Percentiles rank a stretch among this genome's conserved stretches.
These are phyloP conservation scores for Tetragnatha montana DNA, from an alignment of 2,888 invertebrate species.

Conservation along the genomic window DNA sequence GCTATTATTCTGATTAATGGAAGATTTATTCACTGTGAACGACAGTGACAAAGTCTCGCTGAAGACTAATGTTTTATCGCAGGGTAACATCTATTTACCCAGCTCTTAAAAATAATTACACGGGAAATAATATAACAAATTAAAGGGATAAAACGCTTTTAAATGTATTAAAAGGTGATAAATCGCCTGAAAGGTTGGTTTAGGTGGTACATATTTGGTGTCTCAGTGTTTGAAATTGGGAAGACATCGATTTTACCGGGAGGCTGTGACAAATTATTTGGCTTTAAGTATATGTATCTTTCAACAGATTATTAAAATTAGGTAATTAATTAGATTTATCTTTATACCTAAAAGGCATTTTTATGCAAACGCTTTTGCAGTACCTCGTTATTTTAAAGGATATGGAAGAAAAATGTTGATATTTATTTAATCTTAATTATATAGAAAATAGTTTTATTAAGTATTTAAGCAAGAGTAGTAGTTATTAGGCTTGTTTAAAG, in stretches of 20 bases:
- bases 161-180: background rate
- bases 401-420: no score
- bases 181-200: background rate
- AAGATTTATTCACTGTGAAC: background rate
- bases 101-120: background rate
- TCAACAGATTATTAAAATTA: background rate
- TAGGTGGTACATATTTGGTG: background rate
- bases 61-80: background rate
- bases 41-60: background rate
- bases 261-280: background rate
- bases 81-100: background rate
- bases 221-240: background rate
- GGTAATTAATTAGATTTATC: no score
- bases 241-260: background rate
- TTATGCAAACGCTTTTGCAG: no score
- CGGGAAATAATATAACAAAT: background rate
- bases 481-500: no score
- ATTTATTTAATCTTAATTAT: no score
- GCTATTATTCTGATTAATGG: conserved; percentile 6
- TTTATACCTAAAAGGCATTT: no score
- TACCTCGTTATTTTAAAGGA: no score
- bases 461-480: no score
- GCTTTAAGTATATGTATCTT: background rate
- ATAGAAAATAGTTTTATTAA: no score
- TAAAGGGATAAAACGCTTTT: background rate